Evolutionary conservation across 2,888 invertebrate species (phyloP).

Genomic region (Orthosia gracilis): DNA sequence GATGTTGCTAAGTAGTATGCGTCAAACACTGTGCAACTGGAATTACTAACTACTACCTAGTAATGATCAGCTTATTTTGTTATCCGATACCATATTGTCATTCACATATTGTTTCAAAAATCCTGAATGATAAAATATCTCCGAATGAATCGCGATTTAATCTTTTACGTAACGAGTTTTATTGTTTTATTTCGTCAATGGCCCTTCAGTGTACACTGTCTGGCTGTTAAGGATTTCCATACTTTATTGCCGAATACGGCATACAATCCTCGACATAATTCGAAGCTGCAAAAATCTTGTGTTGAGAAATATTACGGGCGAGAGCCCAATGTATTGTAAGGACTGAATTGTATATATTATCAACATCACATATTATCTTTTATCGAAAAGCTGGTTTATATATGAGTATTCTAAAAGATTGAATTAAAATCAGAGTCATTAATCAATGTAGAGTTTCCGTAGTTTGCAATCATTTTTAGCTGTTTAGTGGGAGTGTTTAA

Average conservation of each 20-base stretch:
- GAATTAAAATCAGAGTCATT: conserved; percentile 53
- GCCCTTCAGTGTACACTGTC: conserved; percentile 47
- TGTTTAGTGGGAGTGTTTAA: conserved; percentile 40
- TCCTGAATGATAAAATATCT: conserved; percentile 21
- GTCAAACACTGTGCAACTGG: conserved; percentile 35
- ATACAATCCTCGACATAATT: conserved; percentile 33
- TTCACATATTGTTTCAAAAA: neutral
- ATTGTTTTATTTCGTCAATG: conserved; percentile 65
- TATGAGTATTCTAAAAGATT: conserved; percentile 40
- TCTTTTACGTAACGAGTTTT: conserved; percentile 57
- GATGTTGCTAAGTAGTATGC: conserved; percentile 24
- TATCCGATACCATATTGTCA: conserved; percentile 11
- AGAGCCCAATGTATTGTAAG: neutral
- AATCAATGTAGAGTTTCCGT: conserved; percentile 53
- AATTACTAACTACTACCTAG: conserved; percentile 37
- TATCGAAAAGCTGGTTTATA: conserved; percentile 23
- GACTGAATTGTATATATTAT: conserved; percentile 1
- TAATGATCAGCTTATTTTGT: conserved; percentile 28
- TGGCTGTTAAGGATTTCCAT: conserved; percentile 68
- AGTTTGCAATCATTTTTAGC: conserved; percentile 25
- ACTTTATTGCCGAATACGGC: conserved; percentile 68
- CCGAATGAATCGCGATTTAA: conserved; percentile 26
- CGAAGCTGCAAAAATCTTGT: conserved; percentile 19
- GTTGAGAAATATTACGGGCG: conserved; percentile 29
- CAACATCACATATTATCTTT: neutral